Base-by-base conservation (phyloP, 1,140 invertebrate species). In the Zaprionus ghesquierei region DNA sequence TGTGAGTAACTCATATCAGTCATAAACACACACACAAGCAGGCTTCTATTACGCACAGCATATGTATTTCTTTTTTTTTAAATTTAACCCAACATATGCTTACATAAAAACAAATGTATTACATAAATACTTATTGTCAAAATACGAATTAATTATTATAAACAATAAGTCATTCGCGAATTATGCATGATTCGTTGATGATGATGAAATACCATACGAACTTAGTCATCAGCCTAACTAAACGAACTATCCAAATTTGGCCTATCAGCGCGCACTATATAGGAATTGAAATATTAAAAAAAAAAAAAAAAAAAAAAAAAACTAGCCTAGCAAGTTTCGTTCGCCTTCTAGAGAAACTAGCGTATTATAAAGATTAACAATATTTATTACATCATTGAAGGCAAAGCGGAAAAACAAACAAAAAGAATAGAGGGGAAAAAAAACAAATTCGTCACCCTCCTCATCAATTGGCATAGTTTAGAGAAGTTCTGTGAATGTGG, bases 1-100 rank as follows among this genome's bases (percentile, higher is more conserved):
- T 56, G 62, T 25, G 18, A 31, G 23, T 44, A 55, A 64, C 55
- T 44, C 44, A 66, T 25, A 54, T 58, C 46, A 66, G 22, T 33
- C 35, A 58, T 66, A 35, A 35, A n/a, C 13, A 35, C 2, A 13
- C n/a, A 38, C 27, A 5, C 27, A 29, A 29, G 27, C 27, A 2
- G 15, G 35, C 6, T 15, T 41, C 5, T 9, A 41, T 41, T 41
- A 41, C 35, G 35, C 15, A 41, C n/a, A 6, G 35, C 35, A 41
- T n/a, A 6, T 41, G 8, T 5, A 41, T 41, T n/a, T 38, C 6
- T 38, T 2, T 41, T 41, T 41, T 15, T 8, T 15, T 5, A n/a
- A 41, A 41, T 38, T 38, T 8, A n/a, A 15, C 5, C n/a, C 15
- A 15, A 8, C 2, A 41, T 6, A 15, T 15, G 5, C 5, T 4